A percentile compares a stretch with the other conserved stretches of the same genome.
Evolutionary conservation across 2,797 vertebrate genomes (phyloP).

Genomic region (Phoebastria nigripes): DNA sequence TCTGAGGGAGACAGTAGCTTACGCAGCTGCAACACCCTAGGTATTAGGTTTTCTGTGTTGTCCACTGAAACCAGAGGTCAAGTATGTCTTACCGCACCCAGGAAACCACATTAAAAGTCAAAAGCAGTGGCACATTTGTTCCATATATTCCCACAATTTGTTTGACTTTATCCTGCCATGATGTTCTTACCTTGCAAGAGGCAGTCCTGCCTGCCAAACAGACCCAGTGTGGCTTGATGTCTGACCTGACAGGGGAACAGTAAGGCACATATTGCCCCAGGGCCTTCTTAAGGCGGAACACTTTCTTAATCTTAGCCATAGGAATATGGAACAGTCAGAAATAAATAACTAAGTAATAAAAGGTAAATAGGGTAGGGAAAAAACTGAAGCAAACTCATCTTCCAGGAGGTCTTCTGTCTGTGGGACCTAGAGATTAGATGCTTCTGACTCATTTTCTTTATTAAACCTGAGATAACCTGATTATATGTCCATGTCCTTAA

Average conservation of each 20-base stretch:
- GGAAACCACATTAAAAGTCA: background rate
- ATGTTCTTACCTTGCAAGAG: background rate
- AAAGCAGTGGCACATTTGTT: background rate
- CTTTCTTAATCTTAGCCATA: background rate
- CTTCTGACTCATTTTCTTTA: background rate
- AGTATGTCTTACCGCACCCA: background rate
- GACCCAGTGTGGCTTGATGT: background rate
- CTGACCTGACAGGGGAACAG: background rate
- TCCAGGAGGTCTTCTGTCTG: background rate
- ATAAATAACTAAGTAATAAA: background rate
- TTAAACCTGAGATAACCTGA: background rate
- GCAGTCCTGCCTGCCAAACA: background rate
- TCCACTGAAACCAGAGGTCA: background rate
- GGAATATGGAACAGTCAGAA: background rate
- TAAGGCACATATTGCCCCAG: background rate
- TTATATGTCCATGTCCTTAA: background rate
- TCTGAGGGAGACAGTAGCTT: background rate
- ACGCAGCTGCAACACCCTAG: background rate
- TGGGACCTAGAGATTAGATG: background rate
- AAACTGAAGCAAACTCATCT: background rate
- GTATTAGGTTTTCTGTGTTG: background rate
- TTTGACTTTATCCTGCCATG: background rate
- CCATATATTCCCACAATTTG: background rate
- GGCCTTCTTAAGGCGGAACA: background rate
- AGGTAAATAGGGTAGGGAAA: background rate